Evolutionary conservation across 2,888 invertebrate species (phyloP).

Genomic region (Lamproptera curius): DNA sequence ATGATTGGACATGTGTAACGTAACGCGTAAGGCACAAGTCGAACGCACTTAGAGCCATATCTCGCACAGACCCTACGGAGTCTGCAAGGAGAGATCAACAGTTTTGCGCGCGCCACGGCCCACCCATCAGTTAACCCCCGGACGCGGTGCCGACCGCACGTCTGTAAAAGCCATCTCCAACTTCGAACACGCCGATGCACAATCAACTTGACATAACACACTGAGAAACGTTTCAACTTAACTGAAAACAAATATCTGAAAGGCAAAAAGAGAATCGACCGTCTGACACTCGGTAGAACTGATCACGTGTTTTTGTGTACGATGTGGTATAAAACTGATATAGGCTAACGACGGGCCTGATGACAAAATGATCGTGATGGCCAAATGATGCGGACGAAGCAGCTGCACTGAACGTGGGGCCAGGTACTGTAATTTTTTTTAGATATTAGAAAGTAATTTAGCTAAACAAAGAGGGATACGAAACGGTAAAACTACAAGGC

Average conservation of each 20-base stretch:
- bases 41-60: slow-evolving; percentile 30
- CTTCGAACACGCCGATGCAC: slow-evolving; percentile 34
- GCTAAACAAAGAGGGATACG: neutral
- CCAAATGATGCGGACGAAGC: slow-evolving; percentile 47
- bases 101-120: slow-evolving; percentile 69
- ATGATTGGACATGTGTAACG: too few species aligned
- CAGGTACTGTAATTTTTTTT: slow-evolving; percentile 36
- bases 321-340: slow-evolving; percentile 56
- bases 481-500: too few species aligned
- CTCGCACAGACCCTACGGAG: slow-evolving; percentile 35
- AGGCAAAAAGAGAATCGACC: too few species aligned
- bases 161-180: slow-evolving; percentile 22
- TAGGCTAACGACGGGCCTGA: slow-evolving; percentile 44
- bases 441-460: neutral
- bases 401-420: slow-evolving; percentile 42
- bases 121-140: slow-evolving; percentile 31
- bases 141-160: slow-evolving; percentile 44
- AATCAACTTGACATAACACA: slow-evolving; percentile 18
- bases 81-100: slow-evolving; percentile 53
- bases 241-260: neutral
- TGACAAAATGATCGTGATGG: slow-evolving; percentile 39
- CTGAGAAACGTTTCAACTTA: slow-evolving; percentile 2
- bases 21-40: slow-evolving; percentile 29
- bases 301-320: slow-evolving; percentile 30
- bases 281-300: slow-evolving; percentile 19